These are phyloP conservation scores for Lagenorhynchus albirostris DNA, from an alignment of 2,113 vertebrate genomes.

Conservation along the genomic window DNA sequence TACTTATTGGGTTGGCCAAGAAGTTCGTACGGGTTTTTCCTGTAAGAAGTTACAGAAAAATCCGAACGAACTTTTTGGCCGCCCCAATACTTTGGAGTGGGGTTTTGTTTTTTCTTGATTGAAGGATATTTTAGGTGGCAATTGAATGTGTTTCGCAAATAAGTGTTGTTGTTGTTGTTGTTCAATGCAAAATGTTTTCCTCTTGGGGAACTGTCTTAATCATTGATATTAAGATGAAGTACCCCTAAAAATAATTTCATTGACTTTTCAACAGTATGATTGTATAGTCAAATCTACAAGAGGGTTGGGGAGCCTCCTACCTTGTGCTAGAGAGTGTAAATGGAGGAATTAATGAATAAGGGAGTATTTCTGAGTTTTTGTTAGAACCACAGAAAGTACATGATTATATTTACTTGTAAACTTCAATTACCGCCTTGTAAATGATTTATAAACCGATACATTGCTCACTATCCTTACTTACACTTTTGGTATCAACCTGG, in stretches of 20 bases:
- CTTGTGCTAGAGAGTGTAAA: not conserved
- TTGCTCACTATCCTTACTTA: not conserved
- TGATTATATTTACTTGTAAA: not conserved
- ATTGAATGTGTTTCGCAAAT: not conserved
- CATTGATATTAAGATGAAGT: not conserved
- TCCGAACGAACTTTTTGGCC: too few species aligned
- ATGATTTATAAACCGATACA: not conserved
- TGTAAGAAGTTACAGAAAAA: too few species aligned
- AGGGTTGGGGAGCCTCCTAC: not conserved
- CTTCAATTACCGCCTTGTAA: not conserved
- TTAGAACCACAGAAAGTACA: not conserved
- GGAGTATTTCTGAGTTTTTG: slow-evolving; percentile 6
- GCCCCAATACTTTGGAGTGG: not conserved
- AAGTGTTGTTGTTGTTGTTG: not conserved
- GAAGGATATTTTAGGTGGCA: not conserved
- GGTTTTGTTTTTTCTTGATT: not conserved
- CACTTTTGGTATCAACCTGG: not conserved
- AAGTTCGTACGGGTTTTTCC: too few species aligned
- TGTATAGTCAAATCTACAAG: not conserved
- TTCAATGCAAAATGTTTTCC: not conserved
- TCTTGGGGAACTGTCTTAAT: not conserved
- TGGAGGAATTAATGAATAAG: not conserved
- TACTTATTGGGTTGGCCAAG: not conserved
- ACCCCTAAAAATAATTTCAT: not conserved
- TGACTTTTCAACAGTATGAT: not conserved